Evolutionary conservation across 2,113 vertebrate genomes (phyloP), one percentile per base, ranked within the genome.

Genomic region (Oplegnathus fasciatus): DNA sequence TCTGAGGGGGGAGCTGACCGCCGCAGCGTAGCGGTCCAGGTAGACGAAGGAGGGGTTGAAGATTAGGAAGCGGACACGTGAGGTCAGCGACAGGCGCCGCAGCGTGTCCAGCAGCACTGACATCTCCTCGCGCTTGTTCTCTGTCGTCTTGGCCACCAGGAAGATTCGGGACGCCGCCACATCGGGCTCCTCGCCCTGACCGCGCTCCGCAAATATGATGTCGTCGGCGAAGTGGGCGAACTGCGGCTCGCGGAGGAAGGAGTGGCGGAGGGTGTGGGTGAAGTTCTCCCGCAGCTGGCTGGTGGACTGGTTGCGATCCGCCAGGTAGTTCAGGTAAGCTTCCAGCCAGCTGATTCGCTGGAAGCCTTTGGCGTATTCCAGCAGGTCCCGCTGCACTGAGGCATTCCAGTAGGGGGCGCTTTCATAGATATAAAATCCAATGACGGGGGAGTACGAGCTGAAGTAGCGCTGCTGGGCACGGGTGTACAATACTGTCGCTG

Each of bases 341-440:
- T 99, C 98, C 62, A 99, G 97, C 98, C 98, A 99, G 94, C 98
- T 99, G 96, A 99, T 98, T 72, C 98, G 96, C 93, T 99, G 98
- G 93, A 99, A 99, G 68, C 98, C 98, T 93, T 94, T 98, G 74
- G 98, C 98, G 66, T 99, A 99, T 85, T 99, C 97, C 85, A 98
- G 91, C 70, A 99, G 96, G 1, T 99, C 98, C 86, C 97, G 97
- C 95, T 99, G 98, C 60, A 99, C 98, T n/a, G 97, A 97, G 81
- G 95, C 94, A 81, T 99, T 99, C 98, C 98, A 99, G 95, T 99
- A 99, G 91, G 99, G 98, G 50, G 99, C 98, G 0, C 98, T 99
- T 91, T 99, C 98, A 0, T 99, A 99, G 88, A 99, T 98, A 93
- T 99, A 99, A 95, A 99, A 99, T 64, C 98, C 98, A 78, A 99